phyloP scores from a whole-genome alignment of 2,113 vertebrate genomes.

The Eubucco bourcierii region DNA sequence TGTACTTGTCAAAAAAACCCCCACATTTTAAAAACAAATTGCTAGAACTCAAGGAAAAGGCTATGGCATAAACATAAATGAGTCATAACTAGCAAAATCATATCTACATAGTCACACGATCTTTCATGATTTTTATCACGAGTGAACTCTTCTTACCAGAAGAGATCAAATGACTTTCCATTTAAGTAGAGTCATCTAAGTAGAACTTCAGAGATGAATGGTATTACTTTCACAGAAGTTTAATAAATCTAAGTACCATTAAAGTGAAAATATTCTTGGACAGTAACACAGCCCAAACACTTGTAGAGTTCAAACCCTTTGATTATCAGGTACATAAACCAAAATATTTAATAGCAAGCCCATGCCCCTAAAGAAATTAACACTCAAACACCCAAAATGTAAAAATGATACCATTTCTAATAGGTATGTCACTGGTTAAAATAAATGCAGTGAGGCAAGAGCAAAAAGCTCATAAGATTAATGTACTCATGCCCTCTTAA shows the following conservation, averaged over 20 bases:
- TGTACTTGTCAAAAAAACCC: fast-evolving
- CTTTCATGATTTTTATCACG: neutral
- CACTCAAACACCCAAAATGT: neutral
- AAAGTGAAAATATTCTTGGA: neutral
- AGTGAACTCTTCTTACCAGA: neutral
- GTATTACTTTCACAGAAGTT: neutral
- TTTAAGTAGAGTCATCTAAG: neutral
- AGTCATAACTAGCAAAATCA: neutral
- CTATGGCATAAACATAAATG: neutral
- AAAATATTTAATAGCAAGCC: neutral
- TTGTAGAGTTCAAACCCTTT: neutral
- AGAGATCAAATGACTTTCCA: neutral
- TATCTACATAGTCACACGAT: neutral
- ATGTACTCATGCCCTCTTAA: constrained; percentile 8
- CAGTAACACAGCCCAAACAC: neutral
- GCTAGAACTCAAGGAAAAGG: neutral
- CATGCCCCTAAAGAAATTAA: neutral
- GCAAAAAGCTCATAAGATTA: neutral
- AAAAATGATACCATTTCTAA: neutral
- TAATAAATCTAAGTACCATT: neutral
- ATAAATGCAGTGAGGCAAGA: neutral
- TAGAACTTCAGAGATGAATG: neutral
- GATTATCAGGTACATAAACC: neutral
- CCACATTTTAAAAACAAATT: neutral
- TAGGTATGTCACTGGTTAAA: neutral